Evolutionary conservation across 2,888 invertebrate species (phyloP), one percentile per base, ranked within the genome.

Genomic region (Drosophila borborema): DNA sequence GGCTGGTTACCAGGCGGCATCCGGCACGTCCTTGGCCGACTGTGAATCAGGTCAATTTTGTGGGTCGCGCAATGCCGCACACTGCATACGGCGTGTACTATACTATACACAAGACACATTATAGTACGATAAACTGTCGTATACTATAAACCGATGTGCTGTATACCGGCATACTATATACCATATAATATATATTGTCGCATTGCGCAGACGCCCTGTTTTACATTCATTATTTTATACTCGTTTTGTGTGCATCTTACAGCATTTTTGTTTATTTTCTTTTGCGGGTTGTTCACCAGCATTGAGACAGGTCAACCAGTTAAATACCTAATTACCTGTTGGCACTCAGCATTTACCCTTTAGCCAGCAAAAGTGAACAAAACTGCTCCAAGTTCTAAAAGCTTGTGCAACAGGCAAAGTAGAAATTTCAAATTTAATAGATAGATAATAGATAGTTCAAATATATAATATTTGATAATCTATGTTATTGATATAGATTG

Each of bases 1-100:
- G 28, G 6, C 28, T 28, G 6, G 28, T 28, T 28, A 14, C 28
- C 38, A 46, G 34, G 56, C 38, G 54, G 38, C 46, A 10, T 7
- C 66, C 41, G 41, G 8, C 61, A 63, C 23, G 69, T 71, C 69
- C 75, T 72, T 75, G 75, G 74, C 48, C 63, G n/a, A 38, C 46
- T 58, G 18, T 9, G 49, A 76, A 60, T 38, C 43, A 49, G 80
- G 67, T 68, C 67, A 40, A 23, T 38, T 41, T 56, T 64, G 64
- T 51, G 46, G 20, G 16, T 28, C 43, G 43, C 49, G 45, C 40
- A 18, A 6, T 14, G 40, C 28, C 8, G 16, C 23, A 10, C 10
- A 41, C 12, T 41, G n/a, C 28, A 41, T 23, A 10, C 40, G 23
- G 16, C 9, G 20, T 38, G 2, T n/a, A 9, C 23, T 45, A 45